phyloP scores from a whole-genome alignment of 2,888 invertebrate species.

The Calameuta idolon region DNA sequence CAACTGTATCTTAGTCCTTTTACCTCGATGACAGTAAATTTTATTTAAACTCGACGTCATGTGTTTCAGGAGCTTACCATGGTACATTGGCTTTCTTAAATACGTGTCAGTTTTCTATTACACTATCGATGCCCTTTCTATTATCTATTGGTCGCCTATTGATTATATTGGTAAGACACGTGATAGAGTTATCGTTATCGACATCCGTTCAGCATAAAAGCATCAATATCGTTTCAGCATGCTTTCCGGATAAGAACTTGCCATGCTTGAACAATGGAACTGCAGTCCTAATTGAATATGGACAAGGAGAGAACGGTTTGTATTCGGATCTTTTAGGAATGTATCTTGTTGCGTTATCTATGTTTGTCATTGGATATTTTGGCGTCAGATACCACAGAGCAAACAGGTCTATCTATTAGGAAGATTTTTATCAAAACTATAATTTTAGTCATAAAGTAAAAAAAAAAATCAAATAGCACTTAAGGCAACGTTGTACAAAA shows the following conservation, averaged over 20 bases:
- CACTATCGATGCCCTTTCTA: conserved; percentile 69
- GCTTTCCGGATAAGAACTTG: conserved; percentile 28
- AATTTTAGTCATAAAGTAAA: too few relatives aligned
- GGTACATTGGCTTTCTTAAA: conserved; percentile 66
- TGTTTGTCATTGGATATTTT: conserved; percentile 41
- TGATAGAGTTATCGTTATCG: neutral
- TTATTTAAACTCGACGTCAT: too few relatives aligned
- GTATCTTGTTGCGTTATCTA: conserved; percentile 32
- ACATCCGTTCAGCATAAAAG: neutral
- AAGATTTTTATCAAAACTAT: neutral
- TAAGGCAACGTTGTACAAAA: neutral
- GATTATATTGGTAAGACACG: conserved; percentile 66
- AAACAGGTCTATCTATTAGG: conserved; percentile 24
- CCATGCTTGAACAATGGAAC: conserved; percentile 42
- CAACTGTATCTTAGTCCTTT: too few relatives aligned
- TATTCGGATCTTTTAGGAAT: conserved; percentile 38
- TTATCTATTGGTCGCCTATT: conserved; percentile 70
- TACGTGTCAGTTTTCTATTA: conserved; percentile 71
- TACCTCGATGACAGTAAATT: too few relatives aligned
- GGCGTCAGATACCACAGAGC: conserved; percentile 39
- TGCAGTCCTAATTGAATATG: conserved; percentile 43
- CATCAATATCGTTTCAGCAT: conserved; percentile 31
- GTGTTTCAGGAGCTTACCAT: conserved; percentile 62
- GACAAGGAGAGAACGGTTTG: conserved; percentile 37
- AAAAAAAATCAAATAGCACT: neutral